Percentiles rank a stretch among this genome's conserved stretches.
These are phyloP conservation scores for Neodon shergylaensis DNA, from an alignment of 2,113 vertebrate species.

Conservation along the genomic window DNA sequence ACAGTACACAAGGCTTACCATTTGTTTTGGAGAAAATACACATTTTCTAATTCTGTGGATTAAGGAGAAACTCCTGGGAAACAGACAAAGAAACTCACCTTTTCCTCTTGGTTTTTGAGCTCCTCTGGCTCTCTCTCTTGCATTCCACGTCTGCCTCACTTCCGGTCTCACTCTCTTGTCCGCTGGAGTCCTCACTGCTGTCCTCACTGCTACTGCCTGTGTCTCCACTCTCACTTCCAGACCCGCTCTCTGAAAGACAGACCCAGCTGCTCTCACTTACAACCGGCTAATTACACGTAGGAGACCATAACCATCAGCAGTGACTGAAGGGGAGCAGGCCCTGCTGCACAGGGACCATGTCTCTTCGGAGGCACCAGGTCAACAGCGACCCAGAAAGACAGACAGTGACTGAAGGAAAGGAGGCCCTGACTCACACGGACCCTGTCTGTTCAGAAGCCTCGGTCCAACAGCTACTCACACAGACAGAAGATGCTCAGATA, in stretches of 20 bases:
- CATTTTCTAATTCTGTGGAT: neutral
- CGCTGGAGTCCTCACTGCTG: slow-evolving; percentile 85
- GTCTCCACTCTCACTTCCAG: slow-evolving; percentile 86
- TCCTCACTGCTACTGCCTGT: slow-evolving; percentile 81
- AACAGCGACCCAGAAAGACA: neutral
- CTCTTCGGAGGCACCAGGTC: neutral
- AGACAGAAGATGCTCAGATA: neutral
- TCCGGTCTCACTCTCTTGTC: slow-evolving; percentile 85
- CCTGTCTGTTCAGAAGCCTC: neutral
- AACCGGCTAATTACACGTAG: neutral
- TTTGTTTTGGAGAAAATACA: slow-evolving; percentile 31
- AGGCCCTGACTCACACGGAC: neutral
- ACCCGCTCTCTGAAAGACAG: slow-evolving; percentile 84
- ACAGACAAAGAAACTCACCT: slow-evolving; percentile 77
- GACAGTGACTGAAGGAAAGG: neutral
- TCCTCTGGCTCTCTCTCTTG: slow-evolving; percentile 81
- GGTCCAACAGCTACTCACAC: neutral
- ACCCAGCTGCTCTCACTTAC: neutral
- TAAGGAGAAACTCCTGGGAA: slow-evolving; percentile 33
- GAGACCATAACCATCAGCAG: neutral
- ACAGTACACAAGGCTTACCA: neutral
- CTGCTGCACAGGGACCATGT: neutral
- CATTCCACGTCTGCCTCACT: slow-evolving; percentile 86
- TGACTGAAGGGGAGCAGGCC: neutral
- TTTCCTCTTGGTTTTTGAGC: slow-evolving; percentile 58